A percentile compares a stretch with the other conserved stretches of the same genome.
phyloP scores from a whole-genome alignment of 1,140 invertebrate genomes.

The Drosophila erecta region DNA sequence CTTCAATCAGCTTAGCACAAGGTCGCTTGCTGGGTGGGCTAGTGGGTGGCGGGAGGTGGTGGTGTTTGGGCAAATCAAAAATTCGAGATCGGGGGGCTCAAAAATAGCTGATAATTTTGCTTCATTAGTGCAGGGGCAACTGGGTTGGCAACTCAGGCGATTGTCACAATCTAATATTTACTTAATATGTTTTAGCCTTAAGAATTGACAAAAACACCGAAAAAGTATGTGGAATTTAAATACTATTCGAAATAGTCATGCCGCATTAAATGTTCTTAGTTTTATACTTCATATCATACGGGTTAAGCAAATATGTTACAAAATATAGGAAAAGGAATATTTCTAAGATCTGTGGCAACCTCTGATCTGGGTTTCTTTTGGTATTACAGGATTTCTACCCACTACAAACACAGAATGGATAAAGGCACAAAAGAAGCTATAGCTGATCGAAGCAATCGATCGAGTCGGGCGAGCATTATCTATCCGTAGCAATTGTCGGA shows the following conservation, averaged over 20 bases:
- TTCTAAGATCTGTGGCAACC: not conserved
- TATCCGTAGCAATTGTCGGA: not conserved
- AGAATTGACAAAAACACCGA: not conserved
- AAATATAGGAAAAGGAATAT: no score
- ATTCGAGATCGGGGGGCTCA: not conserved
- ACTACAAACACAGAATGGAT: slow-evolving; percentile 1
- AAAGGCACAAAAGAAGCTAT: not conserved
- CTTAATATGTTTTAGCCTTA: not conserved
- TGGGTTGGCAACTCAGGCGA: not conserved
- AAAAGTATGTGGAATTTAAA: not conserved
- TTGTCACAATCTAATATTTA: slow-evolving; percentile 2
- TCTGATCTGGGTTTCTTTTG: not conserved
- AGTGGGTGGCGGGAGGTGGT: not conserved
- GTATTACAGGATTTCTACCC: not conserved
- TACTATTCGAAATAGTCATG: no score
- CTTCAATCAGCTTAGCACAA: slow-evolving; percentile 22
- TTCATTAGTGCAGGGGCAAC: not conserved
- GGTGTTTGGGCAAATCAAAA: slow-evolving; percentile 11
- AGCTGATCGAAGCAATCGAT: slow-evolving; percentile 44
- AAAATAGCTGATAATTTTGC: slow-evolving; percentile 33
- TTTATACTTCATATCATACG: no score
- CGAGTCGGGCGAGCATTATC: slow-evolving; percentile 15
- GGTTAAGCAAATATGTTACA: not conserved
- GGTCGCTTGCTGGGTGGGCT: not conserved
- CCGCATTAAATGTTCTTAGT: no score